Evolutionary conservation across 2,113 vertebrate species (phyloP).

Genomic region (Willisornis vidua): DNA sequence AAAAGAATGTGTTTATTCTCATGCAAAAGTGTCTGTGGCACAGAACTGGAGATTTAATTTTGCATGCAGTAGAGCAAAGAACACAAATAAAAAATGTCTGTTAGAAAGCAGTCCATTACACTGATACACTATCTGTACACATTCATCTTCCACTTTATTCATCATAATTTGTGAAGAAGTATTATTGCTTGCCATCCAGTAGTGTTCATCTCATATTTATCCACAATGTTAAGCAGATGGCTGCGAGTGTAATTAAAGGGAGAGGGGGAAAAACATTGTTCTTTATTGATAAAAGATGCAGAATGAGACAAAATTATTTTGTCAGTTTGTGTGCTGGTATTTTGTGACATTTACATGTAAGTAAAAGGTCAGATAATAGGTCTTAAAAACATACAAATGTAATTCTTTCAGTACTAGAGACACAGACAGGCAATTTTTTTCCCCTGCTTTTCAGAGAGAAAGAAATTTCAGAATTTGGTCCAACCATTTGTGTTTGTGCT

Average conservation of each 20-base stretch:
- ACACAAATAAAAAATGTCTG: slow-evolving; percentile 55
- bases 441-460: not conserved
- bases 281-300: slow-evolving; percentile 40
- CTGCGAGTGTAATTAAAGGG: slow-evolving; percentile 71
- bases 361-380: not conserved
- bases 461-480: not conserved
- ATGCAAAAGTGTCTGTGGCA: not conserved
- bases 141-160: slow-evolving; percentile 70
- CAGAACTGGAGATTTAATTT: slow-evolving; percentile 61
- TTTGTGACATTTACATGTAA: slow-evolving; percentile 44
- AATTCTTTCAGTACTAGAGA: not conserved
- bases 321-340: slow-evolving; percentile 36
- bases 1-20: not conserved
- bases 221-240: slow-evolving; percentile 55
- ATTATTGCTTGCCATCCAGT: slow-evolving; percentile 60
- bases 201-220: slow-evolving; percentile 54
- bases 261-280: slow-evolving; percentile 35
- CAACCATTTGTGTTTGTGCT: not conserved
- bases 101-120: slow-evolving; percentile 54
- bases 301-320: slow-evolving; percentile 43
- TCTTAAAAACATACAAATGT: not conserved
- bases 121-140: slow-evolving; percentile 58
- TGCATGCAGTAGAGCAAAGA: slow-evolving; percentile 53
- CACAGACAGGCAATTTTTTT: not conserved
- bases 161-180: slow-evolving; percentile 67